A percentile compares a stretch with the other conserved stretches of the same genome.
Evolutionary conservation across 2,888 invertebrate genomes (phyloP).

Genomic region (Micropterix aruncella): DNA sequence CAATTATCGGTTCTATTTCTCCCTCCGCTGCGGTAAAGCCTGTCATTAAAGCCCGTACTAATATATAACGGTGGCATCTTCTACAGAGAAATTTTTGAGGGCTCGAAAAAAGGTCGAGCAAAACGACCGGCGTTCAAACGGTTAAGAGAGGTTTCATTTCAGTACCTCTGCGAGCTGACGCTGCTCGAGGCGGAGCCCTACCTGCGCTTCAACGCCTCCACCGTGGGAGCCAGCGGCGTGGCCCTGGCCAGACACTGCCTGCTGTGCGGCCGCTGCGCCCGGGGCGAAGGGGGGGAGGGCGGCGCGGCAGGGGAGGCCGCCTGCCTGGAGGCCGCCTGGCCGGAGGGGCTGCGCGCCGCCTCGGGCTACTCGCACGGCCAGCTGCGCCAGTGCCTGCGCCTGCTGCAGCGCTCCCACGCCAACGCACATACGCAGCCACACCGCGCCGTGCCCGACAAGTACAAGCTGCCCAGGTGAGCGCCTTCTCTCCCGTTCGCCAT

Average conservation of each 20-base stretch:
- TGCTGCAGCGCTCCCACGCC: conserved; percentile 55
- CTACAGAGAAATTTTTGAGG: too few species aligned
- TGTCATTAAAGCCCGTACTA: too few species aligned
- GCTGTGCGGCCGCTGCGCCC: conserved; percentile 22
- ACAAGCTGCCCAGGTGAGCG: conserved; percentile 57
- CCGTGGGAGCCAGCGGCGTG: conserved; percentile 67
- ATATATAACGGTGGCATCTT: too few species aligned
- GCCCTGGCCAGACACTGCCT: conserved; percentile 69
- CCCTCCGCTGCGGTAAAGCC: too few species aligned
- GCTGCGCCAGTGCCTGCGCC: conserved; percentile 50
- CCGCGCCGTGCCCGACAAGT: conserved; percentile 83
- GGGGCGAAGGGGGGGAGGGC: neutral
- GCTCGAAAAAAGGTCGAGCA: too few species aligned
- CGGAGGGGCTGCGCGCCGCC: conserved; percentile 41
- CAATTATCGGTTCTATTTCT: too few species aligned
- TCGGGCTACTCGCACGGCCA: conserved; percentile 53
- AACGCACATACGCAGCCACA: conserved; percentile 54
- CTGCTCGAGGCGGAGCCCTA: conserved; percentile 79
- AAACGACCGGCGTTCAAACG: neutral
- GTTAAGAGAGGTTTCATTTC: conserved; percentile 15
- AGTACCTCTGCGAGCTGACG: conserved; percentile 77
- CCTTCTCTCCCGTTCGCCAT: neutral
- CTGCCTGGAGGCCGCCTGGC: conserved; percentile 44
- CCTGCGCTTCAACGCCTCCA: conserved; percentile 67
- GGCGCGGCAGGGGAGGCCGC: conserved; percentile 21